Evolutionary conservation across 2,888 invertebrate species (phyloP).

Genomic region (Noctua pronuba): DNA sequence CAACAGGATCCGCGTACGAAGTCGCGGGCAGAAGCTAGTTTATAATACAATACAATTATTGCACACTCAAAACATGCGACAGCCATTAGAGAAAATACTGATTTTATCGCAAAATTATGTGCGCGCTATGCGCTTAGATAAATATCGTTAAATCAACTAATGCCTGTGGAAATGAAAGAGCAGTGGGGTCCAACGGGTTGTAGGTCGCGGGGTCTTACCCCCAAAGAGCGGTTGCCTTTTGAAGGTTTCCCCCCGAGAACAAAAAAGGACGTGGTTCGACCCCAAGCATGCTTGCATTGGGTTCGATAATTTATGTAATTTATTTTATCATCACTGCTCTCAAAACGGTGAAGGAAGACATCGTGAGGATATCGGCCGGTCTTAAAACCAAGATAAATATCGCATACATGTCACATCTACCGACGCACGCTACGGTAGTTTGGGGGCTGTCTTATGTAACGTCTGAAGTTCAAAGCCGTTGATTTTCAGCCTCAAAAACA

Average conservation of each 20-base stretch:
- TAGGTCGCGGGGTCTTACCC: neutral
- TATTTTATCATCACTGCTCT: neutral
- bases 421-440: neutral
- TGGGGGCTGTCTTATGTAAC: neutral
- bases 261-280: neutral
- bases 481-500: neutral
- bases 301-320: neutral
- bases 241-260: no score
- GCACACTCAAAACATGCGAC: conserved; percentile 9
- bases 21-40: no score
- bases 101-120: conserved; percentile 26
- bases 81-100: conserved; percentile 9
- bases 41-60: conserved; percentile 16
- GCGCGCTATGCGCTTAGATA: neutral
- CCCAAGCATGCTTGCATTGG: neutral
- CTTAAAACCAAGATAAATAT: neutral
- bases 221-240: no score
- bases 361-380: neutral
- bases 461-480: neutral
- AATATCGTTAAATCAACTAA: conserved; percentile 1
- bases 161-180: neutral
- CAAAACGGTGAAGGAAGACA: neutral
- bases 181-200: neutral
- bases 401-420: neutral
- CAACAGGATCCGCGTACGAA: no score